These are phyloP conservation scores for Donacobius atricapilla DNA, from an alignment of 2,113 vertebrate genomes.

Conservation along the genomic window DNA sequence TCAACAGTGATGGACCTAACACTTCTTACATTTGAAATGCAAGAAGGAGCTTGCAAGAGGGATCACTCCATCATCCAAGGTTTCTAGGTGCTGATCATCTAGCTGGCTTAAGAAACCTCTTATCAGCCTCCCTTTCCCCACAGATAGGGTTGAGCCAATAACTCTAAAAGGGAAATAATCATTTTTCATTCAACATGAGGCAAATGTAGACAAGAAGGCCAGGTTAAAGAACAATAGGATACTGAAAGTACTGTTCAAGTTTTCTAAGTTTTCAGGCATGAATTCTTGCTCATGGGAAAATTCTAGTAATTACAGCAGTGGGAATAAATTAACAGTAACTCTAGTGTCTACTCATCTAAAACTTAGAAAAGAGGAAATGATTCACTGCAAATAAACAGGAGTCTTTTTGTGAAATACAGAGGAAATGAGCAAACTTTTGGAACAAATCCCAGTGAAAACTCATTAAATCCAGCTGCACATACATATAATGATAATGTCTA, in stretches of 20 bases:
- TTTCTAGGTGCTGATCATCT: background rate
- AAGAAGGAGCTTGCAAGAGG: background rate
- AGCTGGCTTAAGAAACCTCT: background rate
- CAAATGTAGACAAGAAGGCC: background rate
- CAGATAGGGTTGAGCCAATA: background rate
- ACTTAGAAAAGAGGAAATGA: background rate
- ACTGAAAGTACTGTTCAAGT: background rate
- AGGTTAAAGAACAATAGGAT: background rate
- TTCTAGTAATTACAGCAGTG: background rate
- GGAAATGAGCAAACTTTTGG: background rate
- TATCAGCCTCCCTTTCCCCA: background rate
- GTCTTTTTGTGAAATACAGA: background rate
- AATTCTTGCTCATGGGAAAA: background rate
- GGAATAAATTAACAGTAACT: background rate
- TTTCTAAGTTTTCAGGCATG: background rate
- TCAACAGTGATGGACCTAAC: background rate
- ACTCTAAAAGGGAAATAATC: background rate
- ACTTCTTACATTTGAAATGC: background rate
- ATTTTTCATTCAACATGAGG: background rate
- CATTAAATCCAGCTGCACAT: background rate
- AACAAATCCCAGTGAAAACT: background rate
- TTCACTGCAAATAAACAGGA: background rate
- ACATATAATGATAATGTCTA: background rate
- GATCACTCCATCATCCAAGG: too few species aligned
- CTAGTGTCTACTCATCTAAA: background rate